Evolutionary conservation across 2,797 vertebrate genomes (phyloP).

Genomic region (Tenualosa thibaudeaui): DNA sequence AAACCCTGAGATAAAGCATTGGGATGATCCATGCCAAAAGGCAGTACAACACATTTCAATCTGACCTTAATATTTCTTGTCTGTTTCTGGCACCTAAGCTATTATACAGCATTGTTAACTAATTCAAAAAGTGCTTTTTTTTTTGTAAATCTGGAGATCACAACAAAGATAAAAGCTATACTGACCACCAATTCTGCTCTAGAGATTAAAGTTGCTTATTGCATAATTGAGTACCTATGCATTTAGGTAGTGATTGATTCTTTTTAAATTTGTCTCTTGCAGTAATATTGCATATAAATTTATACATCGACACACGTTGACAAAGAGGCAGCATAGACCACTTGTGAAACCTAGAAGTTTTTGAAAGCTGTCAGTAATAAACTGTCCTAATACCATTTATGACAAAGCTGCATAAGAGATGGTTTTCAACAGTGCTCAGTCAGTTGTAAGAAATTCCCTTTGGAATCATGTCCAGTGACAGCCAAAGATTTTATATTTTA

Average conservation of each 20-base stretch:
- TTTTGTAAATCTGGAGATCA: background rate
- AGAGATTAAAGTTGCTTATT: conserved; percentile 8
- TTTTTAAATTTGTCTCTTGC: conserved; percentile 8
- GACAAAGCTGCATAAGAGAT: conserved; percentile 13
- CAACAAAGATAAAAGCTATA: conserved; percentile 19
- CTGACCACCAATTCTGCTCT: conserved; percentile 1
- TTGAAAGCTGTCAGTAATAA: background rate
- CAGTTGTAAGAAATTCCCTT: background rate
- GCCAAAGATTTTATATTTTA: background rate
- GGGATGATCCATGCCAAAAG: conserved; percentile 11
- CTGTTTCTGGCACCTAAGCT: background rate
- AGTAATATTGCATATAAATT: conserved; percentile 19
- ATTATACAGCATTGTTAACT: conserved; percentile 5
- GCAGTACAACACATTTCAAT: conserved; percentile 6
- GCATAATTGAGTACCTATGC: conserved; percentile 20
- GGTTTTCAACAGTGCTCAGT: background rate
- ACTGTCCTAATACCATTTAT: background rate
- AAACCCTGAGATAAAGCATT: conserved; percentile 24
- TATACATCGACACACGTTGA: conserved; percentile 2
- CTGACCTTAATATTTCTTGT: background rate
- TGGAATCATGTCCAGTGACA: background rate
- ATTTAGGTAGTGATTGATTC: conserved; percentile 15
- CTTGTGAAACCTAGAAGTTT: background rate
- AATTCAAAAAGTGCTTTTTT: conserved; percentile 22
- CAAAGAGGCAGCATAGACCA: background rate